Percentiles rank a stretch among this genome's conserved stretches.
These are phyloP conservation scores for Machimus rusticus DNA, from an alignment of 2,888 invertebrate species.

Conservation along the genomic window DNA sequence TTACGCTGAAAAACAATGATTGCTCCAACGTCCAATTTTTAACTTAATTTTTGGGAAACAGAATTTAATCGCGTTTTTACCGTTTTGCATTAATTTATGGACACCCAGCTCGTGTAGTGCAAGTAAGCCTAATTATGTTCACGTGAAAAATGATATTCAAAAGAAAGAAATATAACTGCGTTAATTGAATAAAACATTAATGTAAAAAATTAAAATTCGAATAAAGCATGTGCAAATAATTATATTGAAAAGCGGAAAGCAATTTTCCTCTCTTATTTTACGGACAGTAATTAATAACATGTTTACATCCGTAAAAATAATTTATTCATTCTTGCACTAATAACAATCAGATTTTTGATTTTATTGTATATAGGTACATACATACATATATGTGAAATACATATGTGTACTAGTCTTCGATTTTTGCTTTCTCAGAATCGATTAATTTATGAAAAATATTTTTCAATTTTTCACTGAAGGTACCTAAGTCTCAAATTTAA, in stretches of 20 bases:
- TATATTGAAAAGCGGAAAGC: background rate
- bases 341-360: background rate
- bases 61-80: background rate
- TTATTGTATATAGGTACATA: background rate
- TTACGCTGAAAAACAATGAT: background rate
- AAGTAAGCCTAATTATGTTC: background rate
- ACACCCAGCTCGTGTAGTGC: background rate
- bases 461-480: too few relatives aligned
- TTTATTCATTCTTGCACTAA: background rate
- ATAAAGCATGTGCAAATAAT: background rate
- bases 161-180: background rate
- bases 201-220: background rate
- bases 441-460: too few relatives aligned
- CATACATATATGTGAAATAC: too few relatives aligned
- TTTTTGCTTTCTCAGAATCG: too few relatives aligned
- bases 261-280: background rate
- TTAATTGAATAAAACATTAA: background rate
- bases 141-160: background rate
- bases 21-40: background rate
- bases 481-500: too few relatives aligned
- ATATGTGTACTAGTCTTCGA: too few relatives aligned
- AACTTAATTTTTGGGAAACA: background rate
- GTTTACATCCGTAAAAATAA: background rate
- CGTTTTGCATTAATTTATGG: background rate
- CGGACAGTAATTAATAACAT: background rate